Evolutionary conservation across 2,888 invertebrate genomes (phyloP).

Genomic region (Drosophila acutilabella): DNA sequence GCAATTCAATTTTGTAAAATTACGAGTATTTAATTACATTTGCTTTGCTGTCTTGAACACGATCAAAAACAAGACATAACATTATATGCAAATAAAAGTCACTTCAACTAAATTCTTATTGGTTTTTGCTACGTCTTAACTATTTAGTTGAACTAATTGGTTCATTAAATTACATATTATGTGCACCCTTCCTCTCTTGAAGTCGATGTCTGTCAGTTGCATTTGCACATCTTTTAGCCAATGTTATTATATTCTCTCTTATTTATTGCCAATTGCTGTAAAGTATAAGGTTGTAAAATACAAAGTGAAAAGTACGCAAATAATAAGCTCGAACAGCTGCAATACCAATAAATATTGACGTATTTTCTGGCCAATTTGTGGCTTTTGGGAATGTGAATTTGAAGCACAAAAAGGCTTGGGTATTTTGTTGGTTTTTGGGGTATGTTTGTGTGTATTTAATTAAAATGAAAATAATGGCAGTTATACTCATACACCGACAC

Average conservation of each 20-base stretch:
- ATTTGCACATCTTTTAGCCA: no score
- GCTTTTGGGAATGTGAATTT: not conserved
- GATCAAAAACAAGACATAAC: no score
- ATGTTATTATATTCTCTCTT: not conserved
- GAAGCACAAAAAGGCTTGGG: not conserved
- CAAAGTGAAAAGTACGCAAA: not conserved
- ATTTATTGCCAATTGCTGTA: slow-evolving; percentile 1
- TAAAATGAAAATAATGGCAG: slow-evolving; percentile 55
- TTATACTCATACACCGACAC: not conserved
- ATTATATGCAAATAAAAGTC: no score
- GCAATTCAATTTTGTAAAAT: slow-evolving; percentile 60
- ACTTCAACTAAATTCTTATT: no score
- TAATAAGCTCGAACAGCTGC: not conserved
- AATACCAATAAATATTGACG: slow-evolving; percentile 6
- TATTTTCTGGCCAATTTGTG: slow-evolving; percentile 20
- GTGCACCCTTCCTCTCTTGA: no score
- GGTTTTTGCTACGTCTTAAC: no score
- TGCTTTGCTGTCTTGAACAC: not conserved
- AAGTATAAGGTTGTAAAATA: not conserved
- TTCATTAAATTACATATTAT: no score
- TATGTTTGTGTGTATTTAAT: slow-evolving; percentile 59
- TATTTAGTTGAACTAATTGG: no score
- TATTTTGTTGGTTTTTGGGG: slow-evolving; percentile 20
- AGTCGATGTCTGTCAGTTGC: no score
- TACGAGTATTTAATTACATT: not conserved